Evolutionary conservation across 2,797 vertebrate species (phyloP).

Genomic region (Phoxinus dragarum): DNA sequence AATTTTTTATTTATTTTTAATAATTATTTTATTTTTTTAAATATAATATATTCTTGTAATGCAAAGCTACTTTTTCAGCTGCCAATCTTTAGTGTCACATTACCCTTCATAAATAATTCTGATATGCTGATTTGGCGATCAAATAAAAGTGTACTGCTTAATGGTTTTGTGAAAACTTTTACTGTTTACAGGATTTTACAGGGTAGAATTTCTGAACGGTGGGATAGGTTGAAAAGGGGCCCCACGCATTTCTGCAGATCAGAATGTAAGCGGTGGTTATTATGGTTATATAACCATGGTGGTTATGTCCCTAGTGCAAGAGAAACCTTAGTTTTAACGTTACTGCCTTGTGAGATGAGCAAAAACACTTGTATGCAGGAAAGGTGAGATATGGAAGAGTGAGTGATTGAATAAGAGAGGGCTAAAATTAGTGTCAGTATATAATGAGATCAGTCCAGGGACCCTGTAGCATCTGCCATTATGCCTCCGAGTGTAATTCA

Average conservation of each 20-base stretch:
- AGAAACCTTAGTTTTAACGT: not conserved
- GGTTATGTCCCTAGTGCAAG: not conserved
- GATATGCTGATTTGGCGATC: not conserved
- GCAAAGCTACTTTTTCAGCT: not conserved
- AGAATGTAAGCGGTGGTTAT: not conserved
- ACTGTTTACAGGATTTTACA: too few species aligned
- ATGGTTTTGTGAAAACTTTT: too few species aligned
- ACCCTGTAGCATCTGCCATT: conserved; percentile 15
- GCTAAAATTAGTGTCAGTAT: conserved; percentile 12
- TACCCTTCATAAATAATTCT: not conserved
- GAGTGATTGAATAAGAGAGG: not conserved
- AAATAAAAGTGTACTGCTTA: too few species aligned
- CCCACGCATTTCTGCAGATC: not conserved
- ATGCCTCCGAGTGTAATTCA: conserved; percentile 19
- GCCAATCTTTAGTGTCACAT: not conserved
- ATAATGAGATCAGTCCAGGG: not conserved
- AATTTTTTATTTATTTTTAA: too few species aligned
- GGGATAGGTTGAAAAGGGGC: not conserved
- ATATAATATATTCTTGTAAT: not conserved
- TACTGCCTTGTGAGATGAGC: not conserved
- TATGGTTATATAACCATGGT: not conserved
- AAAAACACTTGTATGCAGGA: conserved; percentile 14
- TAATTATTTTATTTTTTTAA: too few species aligned
- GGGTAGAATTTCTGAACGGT: not conserved
- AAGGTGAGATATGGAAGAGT: not conserved